These are phyloP conservation scores for Volucella inanis DNA, from an alignment of 2,888 invertebrate genomes.

Conservation along the genomic window DNA sequence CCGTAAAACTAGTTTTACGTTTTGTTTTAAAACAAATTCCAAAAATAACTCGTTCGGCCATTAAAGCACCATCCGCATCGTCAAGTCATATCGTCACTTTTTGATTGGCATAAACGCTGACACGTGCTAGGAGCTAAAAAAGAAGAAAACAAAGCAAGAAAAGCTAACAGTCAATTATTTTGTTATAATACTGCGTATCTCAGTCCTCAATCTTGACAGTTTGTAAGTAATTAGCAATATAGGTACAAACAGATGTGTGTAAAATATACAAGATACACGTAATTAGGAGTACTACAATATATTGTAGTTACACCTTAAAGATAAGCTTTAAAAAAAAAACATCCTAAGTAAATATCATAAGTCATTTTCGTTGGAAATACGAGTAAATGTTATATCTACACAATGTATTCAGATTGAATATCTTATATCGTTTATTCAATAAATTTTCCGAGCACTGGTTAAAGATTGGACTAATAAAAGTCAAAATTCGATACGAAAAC, in stretches of 20 bases:
- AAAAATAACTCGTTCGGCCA: constrained; percentile 5
- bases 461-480: constrained; percentile 47
- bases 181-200: constrained; percentile 52
- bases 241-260: no score
- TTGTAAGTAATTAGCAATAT: constrained; percentile 32
- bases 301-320: constrained; percentile 9
- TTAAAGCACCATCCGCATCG: constrained; percentile 7
- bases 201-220: constrained; percentile 32
- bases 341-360: constrained; percentile 22
- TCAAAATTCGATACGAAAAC: constrained; percentile 59
- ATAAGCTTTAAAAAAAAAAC: background rate
- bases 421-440: constrained; percentile 41
- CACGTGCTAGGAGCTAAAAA: constrained; percentile 23
- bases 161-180: constrained; percentile 47
- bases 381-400: constrained; percentile 20
- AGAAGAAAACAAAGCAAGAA: no score
- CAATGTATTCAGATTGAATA: constrained; percentile 15
- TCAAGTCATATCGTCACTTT: background rate
- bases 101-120: constrained; percentile 59
- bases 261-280: background rate
- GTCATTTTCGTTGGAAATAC: constrained; percentile 39
- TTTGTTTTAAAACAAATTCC: constrained; percentile 36
- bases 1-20: background rate
- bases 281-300: background rate
- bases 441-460: constrained; percentile 26